Base-by-base conservation (phyloP, 2,888 invertebrate genomes). In the Diaperis boleti region DNA sequence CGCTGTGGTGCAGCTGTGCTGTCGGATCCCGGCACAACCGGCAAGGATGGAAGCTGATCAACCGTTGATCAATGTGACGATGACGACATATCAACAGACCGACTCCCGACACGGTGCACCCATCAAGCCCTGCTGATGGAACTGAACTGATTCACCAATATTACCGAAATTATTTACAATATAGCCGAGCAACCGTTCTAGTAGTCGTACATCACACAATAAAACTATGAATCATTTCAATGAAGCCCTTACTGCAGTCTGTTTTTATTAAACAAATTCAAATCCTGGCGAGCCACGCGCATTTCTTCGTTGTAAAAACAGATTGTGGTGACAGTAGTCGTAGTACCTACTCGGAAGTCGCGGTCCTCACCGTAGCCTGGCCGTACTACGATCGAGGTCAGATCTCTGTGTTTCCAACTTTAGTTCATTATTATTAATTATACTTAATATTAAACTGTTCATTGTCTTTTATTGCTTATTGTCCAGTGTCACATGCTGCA, bases 401-500 rank as follows among this genome's bases (percentile, higher is more conserved):
- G 64, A 64, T 64, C 64, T 64, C 64, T 60, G 64, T 66, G 66
- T 66, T 66, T 62, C 62, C 63, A 64, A 64, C 54, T 66, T 64
- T 59, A 39, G 11, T 10, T 42, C 1, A 17, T 26, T 33, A 31
- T 35, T 49, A 47, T 64, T 72, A n/a, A 72, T 69, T 67, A 63
- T 67, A 47, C 39, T 59, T 69, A 69, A 68, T 66, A 63, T 65
- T 64, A 59, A 59, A 70, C 69, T 74, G 72, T 75, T 75, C 67
- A 71, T 74, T 75, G 75, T 77, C 76, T 74, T 75, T 75, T 59
- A 78, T 82, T 81, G 81, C 81, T 81, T 81, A 80, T 73, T 82
- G 82, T 82, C 81, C 81, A 81, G 81, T 82, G 81, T 82, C 80
- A 81, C 78, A 78, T 79, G 79, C 80, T 74, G 78, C 78, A 80